These are phyloP conservation scores for Aplidium turbinatum DNA, from an alignment of 23 tunicate genomes.

Conservation along the genomic window DNA sequence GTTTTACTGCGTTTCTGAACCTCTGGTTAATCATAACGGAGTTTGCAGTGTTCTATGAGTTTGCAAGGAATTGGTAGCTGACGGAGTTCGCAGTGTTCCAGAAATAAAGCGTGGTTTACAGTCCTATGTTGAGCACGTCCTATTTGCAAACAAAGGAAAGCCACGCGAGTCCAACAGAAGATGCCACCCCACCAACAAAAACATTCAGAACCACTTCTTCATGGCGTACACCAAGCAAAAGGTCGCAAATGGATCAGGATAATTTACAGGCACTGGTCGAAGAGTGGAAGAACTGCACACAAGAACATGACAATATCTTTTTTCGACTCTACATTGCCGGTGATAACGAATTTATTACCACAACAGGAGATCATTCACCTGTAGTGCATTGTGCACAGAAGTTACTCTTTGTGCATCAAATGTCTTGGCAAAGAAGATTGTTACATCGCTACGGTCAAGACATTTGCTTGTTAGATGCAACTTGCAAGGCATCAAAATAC, in stretches of 20 bases:
- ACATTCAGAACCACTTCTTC: constrained; percentile 28
- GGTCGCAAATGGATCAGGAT: constrained; percentile 29
- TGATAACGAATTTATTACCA: background rate
- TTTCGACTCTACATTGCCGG: constrained; percentile 39
- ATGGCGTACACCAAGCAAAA: constrained; percentile 1
- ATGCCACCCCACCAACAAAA: constrained; percentile 17
- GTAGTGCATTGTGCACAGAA: background rate
- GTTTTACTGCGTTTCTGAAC: no score
- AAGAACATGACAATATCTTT: constrained; percentile 8
- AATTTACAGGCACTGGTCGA: constrained; percentile 10
- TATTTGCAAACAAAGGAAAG: background rate
- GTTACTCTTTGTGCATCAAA: constrained; percentile 36
- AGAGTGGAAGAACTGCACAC: constrained; percentile 8
- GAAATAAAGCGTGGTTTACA: constrained; percentile 7
- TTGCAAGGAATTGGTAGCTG: constrained; percentile 16
- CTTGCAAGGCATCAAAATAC: constrained; percentile 33
- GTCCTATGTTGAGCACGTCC: constrained; percentile 3
- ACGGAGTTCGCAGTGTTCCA: constrained; percentile 15
- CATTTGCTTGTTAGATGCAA: constrained; percentile 41
- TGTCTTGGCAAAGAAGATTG: constrained; percentile 31
- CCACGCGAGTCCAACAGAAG: constrained; percentile 16
- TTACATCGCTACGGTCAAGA: constrained; percentile 36
- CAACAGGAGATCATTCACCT: background rate
- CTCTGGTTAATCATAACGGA: no score
- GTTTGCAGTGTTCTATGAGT: no score